Base-by-base conservation (phyloP, 2,113 vertebrate species). In the Melozone crissalis region DNA sequence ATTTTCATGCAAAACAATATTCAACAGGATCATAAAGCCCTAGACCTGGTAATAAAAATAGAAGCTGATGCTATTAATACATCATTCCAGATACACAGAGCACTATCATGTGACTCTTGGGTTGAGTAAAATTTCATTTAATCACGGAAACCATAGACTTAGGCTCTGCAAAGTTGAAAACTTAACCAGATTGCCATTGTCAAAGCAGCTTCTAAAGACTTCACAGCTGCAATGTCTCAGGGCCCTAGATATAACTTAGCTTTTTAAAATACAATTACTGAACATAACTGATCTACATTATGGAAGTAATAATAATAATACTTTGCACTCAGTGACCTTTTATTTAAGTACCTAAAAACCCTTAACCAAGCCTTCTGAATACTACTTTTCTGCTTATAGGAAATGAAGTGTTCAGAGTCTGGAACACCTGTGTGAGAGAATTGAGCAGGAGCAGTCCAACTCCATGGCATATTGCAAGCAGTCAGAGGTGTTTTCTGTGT, bases 1-100 rank as follows among this genome's bases (percentile, higher is more conserved):
- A 93, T 95, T 93, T 94, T 77, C 61, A 58, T 95, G 88, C 92
- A 90, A 87, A 94, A 63, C 47, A 90, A 43, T 94, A 78, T 91
- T 88, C 76, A 88, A 37, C 51, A 47, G 72, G 90, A 81, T 87
- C 69, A 0, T 96, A 86, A 93, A 96, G 49, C 24, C 55, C 30
- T 80, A 69, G 58, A 39, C 27, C 49, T 90, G 54, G 76, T 67
- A 90, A 90, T 96, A 92, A 97, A 92, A 96, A 72, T 49, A 81
- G 92, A 93, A 89, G 20, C 79, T 72, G 68, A 43, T 87, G 30
- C 43, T 90, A 54, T 94, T 96, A 97, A 95, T 95, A 43, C 54
- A 61, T 90, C 68, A 43, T 92, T 94, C 27, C 65, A 86, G 83
- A 63, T 57, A 93, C 68, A 72, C 52, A 84, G 73, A 84, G 44